phyloP scores from a whole-genome alignment of 2,113 vertebrate genomes.

The Polyodon spathula region DNA sequence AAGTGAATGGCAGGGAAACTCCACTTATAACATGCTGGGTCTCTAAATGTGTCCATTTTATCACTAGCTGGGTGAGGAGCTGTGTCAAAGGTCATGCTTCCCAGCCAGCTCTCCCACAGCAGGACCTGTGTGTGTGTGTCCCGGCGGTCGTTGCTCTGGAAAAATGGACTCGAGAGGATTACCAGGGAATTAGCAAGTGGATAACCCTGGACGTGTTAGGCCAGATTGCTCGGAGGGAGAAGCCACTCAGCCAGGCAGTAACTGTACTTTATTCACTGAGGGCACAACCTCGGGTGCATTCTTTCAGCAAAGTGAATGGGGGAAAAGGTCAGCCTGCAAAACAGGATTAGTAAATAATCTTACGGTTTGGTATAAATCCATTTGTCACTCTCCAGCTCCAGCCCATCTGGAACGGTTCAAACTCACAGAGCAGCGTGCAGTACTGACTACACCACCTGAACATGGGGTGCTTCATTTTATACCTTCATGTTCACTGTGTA shows the following conservation, averaged over 20 bases:
- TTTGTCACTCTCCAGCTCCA: too few species aligned
- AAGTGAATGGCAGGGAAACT: too few species aligned
- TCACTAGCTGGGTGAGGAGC: constrained; percentile 60
- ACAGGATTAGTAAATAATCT: constrained; percentile 76
- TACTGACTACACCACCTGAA: too few species aligned
- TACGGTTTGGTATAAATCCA: constrained; percentile 62
- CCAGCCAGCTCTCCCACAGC: constrained; percentile 68
- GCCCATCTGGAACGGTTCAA: too few species aligned
- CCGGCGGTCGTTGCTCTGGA: constrained; percentile 59
- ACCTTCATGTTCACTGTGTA: too few species aligned
- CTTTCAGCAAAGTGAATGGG: constrained; percentile 65
- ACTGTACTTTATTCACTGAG: constrained; percentile 66
- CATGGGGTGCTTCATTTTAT: too few species aligned
- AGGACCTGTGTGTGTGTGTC: constrained; percentile 32
- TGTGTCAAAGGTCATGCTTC: constrained; percentile 75
- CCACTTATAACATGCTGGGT: too few species aligned
- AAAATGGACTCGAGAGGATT: constrained; percentile 53
- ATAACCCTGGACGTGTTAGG: constrained; percentile 53
- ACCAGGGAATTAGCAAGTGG: constrained; percentile 64
- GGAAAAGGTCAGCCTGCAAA: constrained; percentile 63
- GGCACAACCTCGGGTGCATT: constrained; percentile 63
- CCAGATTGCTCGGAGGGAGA: too few species aligned
- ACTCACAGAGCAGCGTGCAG: too few species aligned
- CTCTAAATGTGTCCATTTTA: too few species aligned
- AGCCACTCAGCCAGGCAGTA: constrained; percentile 68